Evolutionary conservation across 2,888 invertebrate species (phyloP).

Genomic region (Carabus problematicus): DNA sequence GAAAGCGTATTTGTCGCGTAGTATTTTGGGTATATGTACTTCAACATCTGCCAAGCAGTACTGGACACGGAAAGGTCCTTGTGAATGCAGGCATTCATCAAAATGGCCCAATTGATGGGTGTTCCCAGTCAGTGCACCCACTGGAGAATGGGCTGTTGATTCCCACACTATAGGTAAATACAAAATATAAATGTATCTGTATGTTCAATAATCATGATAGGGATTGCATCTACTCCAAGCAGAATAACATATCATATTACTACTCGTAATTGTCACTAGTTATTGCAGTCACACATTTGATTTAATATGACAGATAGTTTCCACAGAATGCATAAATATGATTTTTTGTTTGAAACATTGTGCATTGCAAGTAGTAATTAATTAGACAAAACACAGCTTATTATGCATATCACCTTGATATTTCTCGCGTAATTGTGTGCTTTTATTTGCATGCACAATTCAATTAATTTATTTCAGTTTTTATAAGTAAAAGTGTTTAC

Average conservation of each 20-base stretch:
- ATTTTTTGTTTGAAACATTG: too few species aligned
- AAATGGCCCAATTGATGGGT: slow-evolving; percentile 68
- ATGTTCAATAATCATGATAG: background rate
- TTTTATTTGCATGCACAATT: too few species aligned
- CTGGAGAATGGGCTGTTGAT: slow-evolving; percentile 65
- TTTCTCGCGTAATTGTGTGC: too few species aligned
- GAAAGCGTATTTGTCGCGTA: slow-evolving; percentile 51
- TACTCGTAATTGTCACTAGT: background rate
- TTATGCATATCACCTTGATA: too few species aligned
- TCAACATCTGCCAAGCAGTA: slow-evolving; percentile 56
- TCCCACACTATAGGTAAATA: slow-evolving; percentile 65
- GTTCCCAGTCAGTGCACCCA: slow-evolving; percentile 65
- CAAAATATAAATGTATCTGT: background rate
- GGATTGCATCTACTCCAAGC: too few species aligned
- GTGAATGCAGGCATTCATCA: slow-evolving; percentile 63
- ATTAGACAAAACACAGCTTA: too few species aligned
- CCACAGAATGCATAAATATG: too few species aligned
- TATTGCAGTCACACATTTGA: background rate
- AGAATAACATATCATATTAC: background rate
- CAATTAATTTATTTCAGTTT: too few species aligned
- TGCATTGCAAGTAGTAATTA: too few species aligned
- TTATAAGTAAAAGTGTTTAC: background rate
- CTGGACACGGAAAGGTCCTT: slow-evolving; percentile 57
- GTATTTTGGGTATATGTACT: slow-evolving; percentile 48
- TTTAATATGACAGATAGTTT: too few species aligned